A percentile compares a stretch with the other conserved stretches of the same genome.
phyloP scores from a whole-genome alignment of 1,140 invertebrate species.

The Leptoteleia sp. region DNA sequence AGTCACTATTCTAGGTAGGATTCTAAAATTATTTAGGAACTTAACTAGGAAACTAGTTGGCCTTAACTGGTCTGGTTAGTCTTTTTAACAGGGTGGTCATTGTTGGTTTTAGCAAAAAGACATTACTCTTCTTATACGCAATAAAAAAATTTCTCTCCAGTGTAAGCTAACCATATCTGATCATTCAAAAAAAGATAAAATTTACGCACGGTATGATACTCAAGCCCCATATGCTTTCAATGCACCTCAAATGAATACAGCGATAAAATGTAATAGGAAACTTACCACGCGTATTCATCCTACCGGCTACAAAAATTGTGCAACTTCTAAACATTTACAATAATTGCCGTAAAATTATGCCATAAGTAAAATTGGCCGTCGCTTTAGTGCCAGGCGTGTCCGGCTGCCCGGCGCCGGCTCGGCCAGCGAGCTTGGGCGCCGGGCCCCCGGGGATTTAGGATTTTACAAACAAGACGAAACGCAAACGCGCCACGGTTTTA shows the following conservation, averaged over 20 bases:
- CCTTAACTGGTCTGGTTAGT: too few species aligned
- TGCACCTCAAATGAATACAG: too few species aligned
- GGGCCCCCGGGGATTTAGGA: constrained; percentile 37
- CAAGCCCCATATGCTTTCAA: too few species aligned
- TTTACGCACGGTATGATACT: constrained; percentile 15
- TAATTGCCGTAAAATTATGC: constrained; percentile 43
- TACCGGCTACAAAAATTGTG: constrained; percentile 72
- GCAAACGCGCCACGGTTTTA: constrained; percentile 45
- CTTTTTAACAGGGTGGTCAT: too few species aligned
- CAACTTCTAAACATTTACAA: constrained; percentile 69
- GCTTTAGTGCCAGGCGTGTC: constrained; percentile 44
- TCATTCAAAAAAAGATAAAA: too few species aligned
- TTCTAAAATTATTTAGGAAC: too few species aligned
- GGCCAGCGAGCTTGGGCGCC: constrained; percentile 72
- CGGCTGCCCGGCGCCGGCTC: constrained; percentile 60
- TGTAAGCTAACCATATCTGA: too few species aligned
- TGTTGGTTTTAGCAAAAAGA: too few species aligned
- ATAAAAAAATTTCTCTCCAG: too few species aligned
- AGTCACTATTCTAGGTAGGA: too few species aligned
- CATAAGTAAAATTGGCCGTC: constrained; percentile 51
- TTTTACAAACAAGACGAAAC: constrained; percentile 49
- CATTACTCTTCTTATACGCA: too few species aligned
- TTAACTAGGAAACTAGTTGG: too few species aligned
- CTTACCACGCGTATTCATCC: constrained; percentile 27
- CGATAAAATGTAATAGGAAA: constrained; percentile 47